Evolutionary conservation across 1,140 invertebrate genomes (phyloP).

Genomic region (Trachelipus rathkii): DNA sequence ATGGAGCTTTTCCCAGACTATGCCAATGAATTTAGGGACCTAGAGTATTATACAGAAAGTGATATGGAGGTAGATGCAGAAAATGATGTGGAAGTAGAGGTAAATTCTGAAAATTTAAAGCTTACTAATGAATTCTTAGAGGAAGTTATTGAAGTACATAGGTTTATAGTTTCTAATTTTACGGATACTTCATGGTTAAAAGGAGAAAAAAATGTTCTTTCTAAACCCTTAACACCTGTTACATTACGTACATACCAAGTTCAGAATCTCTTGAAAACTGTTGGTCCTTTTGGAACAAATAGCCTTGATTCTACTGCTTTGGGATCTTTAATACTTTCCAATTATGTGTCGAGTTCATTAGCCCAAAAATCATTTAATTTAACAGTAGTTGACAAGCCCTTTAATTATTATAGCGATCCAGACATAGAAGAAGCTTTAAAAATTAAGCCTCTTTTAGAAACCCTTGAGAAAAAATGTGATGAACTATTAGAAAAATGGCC

Average conservation of each 20-base stretch:
- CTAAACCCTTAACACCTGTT: slow-evolving; percentile 28
- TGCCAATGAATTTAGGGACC: slow-evolving; percentile 56
- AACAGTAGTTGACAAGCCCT: slow-evolving; percentile 49
- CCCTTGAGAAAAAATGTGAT: slow-evolving; percentile 60
- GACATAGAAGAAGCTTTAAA: slow-evolving; percentile 71
- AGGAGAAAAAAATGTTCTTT: not conserved
- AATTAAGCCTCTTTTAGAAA: slow-evolving; percentile 64
- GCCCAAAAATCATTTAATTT: slow-evolving; percentile 22
- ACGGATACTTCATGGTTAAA: slow-evolving; percentile 47
- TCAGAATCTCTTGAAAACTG: slow-evolving; percentile 25
- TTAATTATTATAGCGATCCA: slow-evolving; percentile 82
- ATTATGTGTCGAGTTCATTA: slow-evolving; percentile 32
- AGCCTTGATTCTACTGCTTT: slow-evolving; percentile 30
- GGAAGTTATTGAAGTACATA: slow-evolving; percentile 47
- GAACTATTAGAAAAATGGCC: slow-evolving; percentile 77
- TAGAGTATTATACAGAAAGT: slow-evolving; percentile 32
- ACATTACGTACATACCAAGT: slow-evolving; percentile 23
- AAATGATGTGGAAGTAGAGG: not conserved
- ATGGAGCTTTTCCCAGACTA: slow-evolving; percentile 70
- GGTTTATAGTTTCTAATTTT: slow-evolving; percentile 46
- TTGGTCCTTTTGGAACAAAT: slow-evolving; percentile 30
- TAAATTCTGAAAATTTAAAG: slow-evolving; percentile 30
- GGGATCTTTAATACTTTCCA: slow-evolving; percentile 36
- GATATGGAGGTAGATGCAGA: slow-evolving; percentile 22
- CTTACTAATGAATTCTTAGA: slow-evolving; percentile 49